These are phyloP conservation scores for Tympanoctomys barrerae DNA, from an alignment of 2,797 vertebrate species.

Conservation along the genomic window DNA sequence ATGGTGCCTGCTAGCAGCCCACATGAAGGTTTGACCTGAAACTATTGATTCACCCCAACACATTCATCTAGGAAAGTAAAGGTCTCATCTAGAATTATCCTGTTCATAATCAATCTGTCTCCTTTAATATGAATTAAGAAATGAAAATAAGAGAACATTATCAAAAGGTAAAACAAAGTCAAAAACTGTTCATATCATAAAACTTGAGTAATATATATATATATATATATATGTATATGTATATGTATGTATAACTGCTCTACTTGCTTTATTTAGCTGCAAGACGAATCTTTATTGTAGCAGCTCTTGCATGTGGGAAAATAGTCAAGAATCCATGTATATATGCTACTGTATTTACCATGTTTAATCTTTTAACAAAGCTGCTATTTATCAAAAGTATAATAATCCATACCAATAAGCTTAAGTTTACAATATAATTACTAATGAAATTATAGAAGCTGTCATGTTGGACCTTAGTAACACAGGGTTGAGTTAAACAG, in stretches of 20 bases:
- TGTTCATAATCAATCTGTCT: conserved; percentile 33
- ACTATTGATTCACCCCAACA: conserved; percentile 56
- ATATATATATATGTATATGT: conserved; percentile 18
- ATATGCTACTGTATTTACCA: conserved; percentile 12
- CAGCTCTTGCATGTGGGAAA: conserved; percentile 25
- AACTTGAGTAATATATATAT: conserved; percentile 48
- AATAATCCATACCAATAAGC: conserved; percentile 54
- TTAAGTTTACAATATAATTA: conserved; percentile 44
- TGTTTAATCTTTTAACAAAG: conserved; percentile 52
- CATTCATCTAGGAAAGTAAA: conserved; percentile 60
- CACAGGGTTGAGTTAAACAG: background rate
- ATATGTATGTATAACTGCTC: conserved; percentile 16
- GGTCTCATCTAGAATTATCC: conserved; percentile 36
- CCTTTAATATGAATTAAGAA: conserved; percentile 43
- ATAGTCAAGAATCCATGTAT: conserved; percentile 9
- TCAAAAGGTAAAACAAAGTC: conserved; percentile 57
- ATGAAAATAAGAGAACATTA: conserved; percentile 21
- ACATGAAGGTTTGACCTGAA: conserved; percentile 64
- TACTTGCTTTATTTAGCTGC: background rate
- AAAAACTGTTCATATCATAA: conserved; percentile 6
- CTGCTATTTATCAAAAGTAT: conserved; percentile 15
- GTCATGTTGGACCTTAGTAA: background rate
- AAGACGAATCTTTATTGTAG: background rate
- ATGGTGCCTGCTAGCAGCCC: conserved; percentile 67
- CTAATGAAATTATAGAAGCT: conserved; percentile 44